Evolutionary conservation across 2,888 invertebrate species (phyloP).

Genomic region (Aspidiotus rigidus): DNA sequence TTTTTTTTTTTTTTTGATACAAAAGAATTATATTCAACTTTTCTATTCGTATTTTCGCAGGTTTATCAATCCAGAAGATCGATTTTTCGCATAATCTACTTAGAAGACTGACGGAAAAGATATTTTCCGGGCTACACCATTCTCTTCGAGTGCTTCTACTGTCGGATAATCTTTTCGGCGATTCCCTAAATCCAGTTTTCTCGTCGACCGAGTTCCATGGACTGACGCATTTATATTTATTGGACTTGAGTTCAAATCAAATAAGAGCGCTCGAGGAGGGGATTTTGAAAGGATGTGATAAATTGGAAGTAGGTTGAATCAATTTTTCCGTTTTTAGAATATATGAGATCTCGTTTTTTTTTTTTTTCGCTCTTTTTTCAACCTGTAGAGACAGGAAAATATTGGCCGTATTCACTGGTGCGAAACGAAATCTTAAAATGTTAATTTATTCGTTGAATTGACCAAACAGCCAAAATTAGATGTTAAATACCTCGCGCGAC

Average conservation of each 20-base stretch:
- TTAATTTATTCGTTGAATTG: too few species aligned
- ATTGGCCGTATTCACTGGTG: too few species aligned
- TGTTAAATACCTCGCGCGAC: too few species aligned
- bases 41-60: conserved; percentile 42
- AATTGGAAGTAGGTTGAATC: conserved; percentile 53
- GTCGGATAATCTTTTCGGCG: conserved; percentile 75
- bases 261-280: conserved; percentile 78
- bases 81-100: conserved; percentile 78
- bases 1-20: too few species aligned
- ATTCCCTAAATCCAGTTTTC: conserved; percentile 82
- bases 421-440: too few species aligned
- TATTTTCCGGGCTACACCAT: conserved; percentile 56
- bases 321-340: too few species aligned
- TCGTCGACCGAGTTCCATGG: conserved; percentile 75
- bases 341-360: too few species aligned
- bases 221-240: conserved; percentile 57
- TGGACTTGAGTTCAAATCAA: conserved; percentile 72
- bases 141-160: conserved; percentile 62
- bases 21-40: too few species aligned
- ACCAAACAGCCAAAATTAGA: too few species aligned
- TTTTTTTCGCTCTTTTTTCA: too few species aligned
- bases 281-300: conserved; percentile 69
- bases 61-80: conserved; percentile 61
- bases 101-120: conserved; percentile 64
- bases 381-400: too few species aligned